Evolutionary conservation across 2,797 vertebrate species (phyloP).

Genomic region (Pempheris klunzingeri): DNA sequence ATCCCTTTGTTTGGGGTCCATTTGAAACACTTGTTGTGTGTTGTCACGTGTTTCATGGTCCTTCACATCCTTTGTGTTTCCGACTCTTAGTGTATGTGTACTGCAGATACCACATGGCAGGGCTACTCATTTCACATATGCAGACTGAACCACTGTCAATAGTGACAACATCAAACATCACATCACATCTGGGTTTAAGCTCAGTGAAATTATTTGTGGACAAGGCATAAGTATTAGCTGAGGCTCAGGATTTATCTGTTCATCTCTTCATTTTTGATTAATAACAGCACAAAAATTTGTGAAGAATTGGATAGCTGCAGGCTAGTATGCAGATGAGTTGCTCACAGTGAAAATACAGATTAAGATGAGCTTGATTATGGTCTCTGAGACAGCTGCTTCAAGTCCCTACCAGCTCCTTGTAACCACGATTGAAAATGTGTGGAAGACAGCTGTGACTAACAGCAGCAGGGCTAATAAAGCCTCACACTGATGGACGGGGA

Average conservation of each 20-base stretch:
- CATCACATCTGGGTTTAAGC: slow-evolving; percentile 2
- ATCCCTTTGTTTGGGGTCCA: slow-evolving; percentile 63
- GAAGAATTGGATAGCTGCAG: background rate
- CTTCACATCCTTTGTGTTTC: slow-evolving; percentile 20
- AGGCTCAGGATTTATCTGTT: no score
- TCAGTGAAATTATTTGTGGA: background rate
- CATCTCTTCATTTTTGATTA: background rate
- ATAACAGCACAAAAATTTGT: background rate
- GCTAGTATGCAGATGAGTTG: background rate
- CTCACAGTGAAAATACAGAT: background rate
- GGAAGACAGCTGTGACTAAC: slow-evolving; percentile 48
- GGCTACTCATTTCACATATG: slow-evolving; percentile 19
- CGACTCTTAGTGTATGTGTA: background rate
- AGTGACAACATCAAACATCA: slow-evolving; percentile 10
- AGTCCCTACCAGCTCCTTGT: background rate
- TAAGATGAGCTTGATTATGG: slow-evolving; percentile 15
- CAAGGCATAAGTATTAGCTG: no score
- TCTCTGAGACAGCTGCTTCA: slow-evolving; percentile 32
- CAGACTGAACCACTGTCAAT: background rate
- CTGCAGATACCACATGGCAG: slow-evolving; percentile 59
- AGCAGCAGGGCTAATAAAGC: slow-evolving; percentile 51
- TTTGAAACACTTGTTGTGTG: slow-evolving; percentile 63
- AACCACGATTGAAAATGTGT: slow-evolving; percentile 29
- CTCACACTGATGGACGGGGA: slow-evolving; percentile 64
- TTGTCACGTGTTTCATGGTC: slow-evolving; percentile 59